phyloP scores from a whole-genome alignment of 2,888 invertebrate genomes.

The Stenotaenia linearis region DNA sequence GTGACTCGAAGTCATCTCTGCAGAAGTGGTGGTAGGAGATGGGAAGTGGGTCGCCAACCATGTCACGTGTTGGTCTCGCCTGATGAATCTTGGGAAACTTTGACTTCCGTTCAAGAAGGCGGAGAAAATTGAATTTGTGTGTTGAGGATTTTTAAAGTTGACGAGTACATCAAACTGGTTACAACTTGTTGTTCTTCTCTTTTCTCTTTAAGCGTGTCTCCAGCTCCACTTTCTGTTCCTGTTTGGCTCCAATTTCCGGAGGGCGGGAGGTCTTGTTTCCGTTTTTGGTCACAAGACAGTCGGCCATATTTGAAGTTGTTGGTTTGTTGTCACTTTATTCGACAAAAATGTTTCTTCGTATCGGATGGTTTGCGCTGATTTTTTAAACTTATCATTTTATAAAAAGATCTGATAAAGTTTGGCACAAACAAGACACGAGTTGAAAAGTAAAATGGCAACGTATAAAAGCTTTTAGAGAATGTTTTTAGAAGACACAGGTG shows the following conservation, averaged over 20 bases:
- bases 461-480: neutral
- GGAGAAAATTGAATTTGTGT: constrained; percentile 24
- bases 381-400: neutral
- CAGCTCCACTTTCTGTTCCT: neutral
- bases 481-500: neutral
- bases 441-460: neutral
- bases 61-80: constrained; percentile 26
- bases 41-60: constrained; percentile 18
- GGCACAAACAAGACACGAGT: constrained; percentile 7
- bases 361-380: neutral
- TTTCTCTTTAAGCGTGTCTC: neutral
- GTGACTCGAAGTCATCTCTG: constrained; percentile 8
- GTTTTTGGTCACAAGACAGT: neutral
- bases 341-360: neutral
- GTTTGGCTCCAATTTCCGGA: neutral
- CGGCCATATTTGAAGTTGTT: constrained; percentile 7
- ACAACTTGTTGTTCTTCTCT: neutral
- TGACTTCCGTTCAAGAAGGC: constrained; percentile 22
- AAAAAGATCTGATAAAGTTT: neutral
- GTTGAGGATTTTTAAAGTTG: constrained; percentile 23
- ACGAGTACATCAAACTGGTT: neutral
- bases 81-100: constrained; percentile 26
- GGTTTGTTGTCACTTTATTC: neutral
- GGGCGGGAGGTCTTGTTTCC: constrained; percentile 2
- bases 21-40: neutral